Evolutionary conservation across 1,140 invertebrate genomes (phyloP), one percentile per base, ranked within the genome.

Genomic region (Procambarus virginalis): DNA sequence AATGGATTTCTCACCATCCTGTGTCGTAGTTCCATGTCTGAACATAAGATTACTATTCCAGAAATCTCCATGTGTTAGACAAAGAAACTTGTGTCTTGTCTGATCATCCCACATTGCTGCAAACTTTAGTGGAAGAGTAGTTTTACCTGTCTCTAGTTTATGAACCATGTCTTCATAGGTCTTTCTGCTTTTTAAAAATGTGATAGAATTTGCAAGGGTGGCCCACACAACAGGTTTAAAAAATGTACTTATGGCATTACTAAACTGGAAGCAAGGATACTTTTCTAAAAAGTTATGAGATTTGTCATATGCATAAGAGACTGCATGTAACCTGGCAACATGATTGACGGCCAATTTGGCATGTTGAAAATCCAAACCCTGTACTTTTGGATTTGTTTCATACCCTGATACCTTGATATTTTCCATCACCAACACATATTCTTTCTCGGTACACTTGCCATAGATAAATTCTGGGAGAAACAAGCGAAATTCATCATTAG

Each of bases 41-140:
- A 79, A 92, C 64, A 92, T 79, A 17, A 92, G 84, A 73, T 92
- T 92, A 68, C 85, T 92, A 49, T 84, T 90, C 91, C 91, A 92
- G 84, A 89, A 91, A 22, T 92, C 91, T 22, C 91, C 91, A 82
- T 92, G 91, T n/a, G 91, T 92, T n/a, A 92, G 89, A 17, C 89
- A 90, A 12, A 92, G 77, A 68, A 92, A 84, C 79, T 82, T 70
- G 78, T 92, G 91, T 51, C 85, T 58, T 22, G 58, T 91, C 49
- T 91, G 91, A 45, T 92, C 85, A 68, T 91, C 89, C 85, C 85
- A 89, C 45, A 91, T 10, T 34, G 82, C 85, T 20, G 81, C 73
- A 92, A 91, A 92, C 77, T 92, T 92, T n/a, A 88, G 75, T 9
- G 86, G 83, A 10, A 92, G 60, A 9, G 78, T 88, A 22, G 70